Percentiles rank a stretch among this genome's conserved stretches.
These are phyloP conservation scores for Lindbergichthys nudifrons DNA, from an alignment of 2,797 vertebrate species.

Conservation along the genomic window DNA sequence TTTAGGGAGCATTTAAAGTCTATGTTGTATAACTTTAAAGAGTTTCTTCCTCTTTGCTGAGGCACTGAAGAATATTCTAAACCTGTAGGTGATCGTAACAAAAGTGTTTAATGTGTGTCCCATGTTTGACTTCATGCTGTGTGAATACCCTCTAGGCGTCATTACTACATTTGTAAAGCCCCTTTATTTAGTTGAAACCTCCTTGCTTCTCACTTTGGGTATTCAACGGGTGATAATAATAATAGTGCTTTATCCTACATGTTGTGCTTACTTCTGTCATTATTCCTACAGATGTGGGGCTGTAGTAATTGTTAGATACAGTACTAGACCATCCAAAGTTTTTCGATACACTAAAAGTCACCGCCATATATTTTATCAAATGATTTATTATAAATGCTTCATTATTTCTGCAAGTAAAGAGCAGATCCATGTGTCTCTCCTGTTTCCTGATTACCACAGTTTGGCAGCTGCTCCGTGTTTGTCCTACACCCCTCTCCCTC, in stretches of 20 bases:
- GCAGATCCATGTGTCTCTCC: constrained; percentile 48
- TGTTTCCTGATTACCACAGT: constrained; percentile 47
- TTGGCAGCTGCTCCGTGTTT: constrained; percentile 27
- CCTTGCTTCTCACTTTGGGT: not conserved
- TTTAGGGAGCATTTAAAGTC: constrained; percentile 12
- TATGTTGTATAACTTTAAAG: not conserved
- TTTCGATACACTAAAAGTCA: constrained; percentile 20
- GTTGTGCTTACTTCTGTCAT: constrained; percentile 13
- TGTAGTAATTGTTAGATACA: constrained; percentile 40
- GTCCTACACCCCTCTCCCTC: constrained; percentile 5
- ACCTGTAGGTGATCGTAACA: not conserved
- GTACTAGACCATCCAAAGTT: not conserved
- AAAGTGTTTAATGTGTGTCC: constrained; percentile 11
- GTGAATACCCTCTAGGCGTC: constrained; percentile 12
- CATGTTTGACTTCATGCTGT: not conserved
- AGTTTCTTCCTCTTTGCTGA: constrained; percentile 8
- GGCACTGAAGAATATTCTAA: constrained; percentile 11
- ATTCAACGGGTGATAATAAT: not conserved
- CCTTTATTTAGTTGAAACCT: constrained; percentile 6
- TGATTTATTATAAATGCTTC: constrained; percentile 58
- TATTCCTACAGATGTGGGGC: constrained; percentile 27
- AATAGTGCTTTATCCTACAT: too few species aligned
- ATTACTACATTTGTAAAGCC: not conserved
- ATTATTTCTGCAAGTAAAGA: constrained; percentile 48
- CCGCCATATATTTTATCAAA: constrained; percentile 31